phyloP scores from a whole-genome alignment of 1,140 invertebrate genomes.

The Ips typographus region DNA sequence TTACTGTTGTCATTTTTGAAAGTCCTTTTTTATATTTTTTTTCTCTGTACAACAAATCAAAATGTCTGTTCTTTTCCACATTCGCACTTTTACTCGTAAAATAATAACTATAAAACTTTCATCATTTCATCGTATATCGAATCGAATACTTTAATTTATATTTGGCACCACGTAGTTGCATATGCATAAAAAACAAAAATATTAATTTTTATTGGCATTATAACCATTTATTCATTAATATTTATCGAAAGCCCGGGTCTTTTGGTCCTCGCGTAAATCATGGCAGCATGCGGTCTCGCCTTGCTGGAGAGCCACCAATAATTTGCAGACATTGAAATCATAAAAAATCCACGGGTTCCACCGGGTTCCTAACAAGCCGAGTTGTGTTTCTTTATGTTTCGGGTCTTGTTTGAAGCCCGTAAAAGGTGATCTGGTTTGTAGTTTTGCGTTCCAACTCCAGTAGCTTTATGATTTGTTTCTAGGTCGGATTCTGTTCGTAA shows the following conservation, averaged over 20 bases:
- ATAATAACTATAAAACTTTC: background rate
- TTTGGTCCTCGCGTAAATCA: constrained; percentile 31
- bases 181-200: constrained; percentile 23
- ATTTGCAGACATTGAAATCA: constrained; percentile 31
- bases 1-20: too few relatives aligned
- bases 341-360: constrained; percentile 33
- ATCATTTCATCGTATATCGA: constrained; percentile 1
- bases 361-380: constrained; percentile 28
- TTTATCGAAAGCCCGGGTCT: constrained; percentile 30
- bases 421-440: constrained; percentile 28
- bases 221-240: constrained; percentile 32
- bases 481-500: background rate
- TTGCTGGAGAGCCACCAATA: constrained; percentile 31
- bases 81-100: too few relatives aligned
- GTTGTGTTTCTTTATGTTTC: constrained; percentile 35
- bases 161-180: background rate
- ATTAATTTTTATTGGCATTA: constrained; percentile 34
- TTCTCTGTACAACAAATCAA: too few relatives aligned
- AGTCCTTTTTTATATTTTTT: too few relatives aligned
- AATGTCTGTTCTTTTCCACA: too few relatives aligned
- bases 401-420: constrained; percentile 25
- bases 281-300: constrained; percentile 32
- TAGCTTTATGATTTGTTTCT: constrained; percentile 21
- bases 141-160: background rate
- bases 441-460: constrained; percentile 23